Percentiles rank a stretch among this genome's conserved stretches.
phyloP scores from a whole-genome alignment of 2,888 invertebrate species.

The Eulithis prunata region DNA sequence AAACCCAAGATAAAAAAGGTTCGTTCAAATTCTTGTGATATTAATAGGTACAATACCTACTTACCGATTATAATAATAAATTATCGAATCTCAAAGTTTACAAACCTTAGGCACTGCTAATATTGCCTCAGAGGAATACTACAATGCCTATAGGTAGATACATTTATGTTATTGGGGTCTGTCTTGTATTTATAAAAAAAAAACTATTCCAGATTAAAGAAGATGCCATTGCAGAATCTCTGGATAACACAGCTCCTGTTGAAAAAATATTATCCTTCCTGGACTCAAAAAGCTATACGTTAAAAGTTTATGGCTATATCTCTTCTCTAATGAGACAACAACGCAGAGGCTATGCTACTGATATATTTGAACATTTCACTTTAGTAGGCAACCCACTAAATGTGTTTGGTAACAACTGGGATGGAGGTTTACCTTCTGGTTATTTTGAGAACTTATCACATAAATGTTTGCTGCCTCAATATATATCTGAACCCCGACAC shows the following conservation, averaged over 20 bases:
- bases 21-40: background rate
- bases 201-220: background rate
- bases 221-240: constrained; percentile 20
- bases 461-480: constrained; percentile 65
- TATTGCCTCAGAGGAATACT: too few relatives aligned
- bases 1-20: constrained; percentile 10
- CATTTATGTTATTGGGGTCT: too few relatives aligned
- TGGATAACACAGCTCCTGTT: constrained; percentile 25
- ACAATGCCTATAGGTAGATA: too few relatives aligned
- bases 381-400: constrained; percentile 39
- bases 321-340: constrained; percentile 21
- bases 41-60: too few relatives aligned
- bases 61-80: too few relatives aligned
- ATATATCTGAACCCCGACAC: constrained; percentile 58
- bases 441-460: constrained; percentile 70
- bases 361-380: constrained; percentile 20
- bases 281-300: constrained; percentile 2
- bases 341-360: rapidly evolving
- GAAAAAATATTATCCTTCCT: constrained; percentile 21
- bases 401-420: constrained; percentile 66
- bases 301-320: constrained; percentile 21
- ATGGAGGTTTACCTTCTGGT: constrained; percentile 62
- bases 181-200: too few relatives aligned
- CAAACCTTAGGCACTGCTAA: too few relatives aligned
- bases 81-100: too few relatives aligned